phyloP scores from a whole-genome alignment of 2,888 invertebrate genomes.

The Cryptocephalus moraei region DNA sequence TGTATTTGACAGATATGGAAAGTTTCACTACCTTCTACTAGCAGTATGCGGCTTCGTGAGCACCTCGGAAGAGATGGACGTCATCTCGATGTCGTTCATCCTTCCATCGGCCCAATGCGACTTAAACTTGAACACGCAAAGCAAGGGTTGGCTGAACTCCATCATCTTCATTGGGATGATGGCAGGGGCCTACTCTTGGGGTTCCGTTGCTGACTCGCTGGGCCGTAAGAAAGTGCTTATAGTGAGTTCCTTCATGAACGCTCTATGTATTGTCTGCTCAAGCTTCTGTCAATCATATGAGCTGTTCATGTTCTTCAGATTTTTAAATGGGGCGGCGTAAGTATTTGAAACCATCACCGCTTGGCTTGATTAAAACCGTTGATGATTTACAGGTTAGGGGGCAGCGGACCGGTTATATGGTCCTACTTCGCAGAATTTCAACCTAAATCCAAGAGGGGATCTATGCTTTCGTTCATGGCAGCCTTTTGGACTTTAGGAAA shows the following conservation, averaged over 20 bases:
- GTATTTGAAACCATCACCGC: slow-evolving; percentile 34
- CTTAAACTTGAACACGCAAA: slow-evolving; percentile 71
- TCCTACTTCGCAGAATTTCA: slow-evolving; percentile 93
- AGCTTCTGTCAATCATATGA: slow-evolving; percentile 83
- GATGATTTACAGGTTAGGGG: slow-evolving; percentile 55
- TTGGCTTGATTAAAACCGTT: background rate
- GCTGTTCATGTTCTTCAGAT: slow-evolving; percentile 82
- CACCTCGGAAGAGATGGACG: slow-evolving; percentile 93
- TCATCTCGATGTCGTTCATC: slow-evolving; percentile 91
- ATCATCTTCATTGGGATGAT: slow-evolving; percentile 70
- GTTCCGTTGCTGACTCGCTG: slow-evolving; percentile 78
- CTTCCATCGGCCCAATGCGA: slow-evolving; percentile 90
- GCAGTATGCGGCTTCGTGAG: slow-evolving; percentile 89
- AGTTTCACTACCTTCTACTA: slow-evolving; percentile 81
- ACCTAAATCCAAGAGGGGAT: slow-evolving; percentile 80
- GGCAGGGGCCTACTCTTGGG: slow-evolving; percentile 90
- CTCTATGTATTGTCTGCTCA: slow-evolving; percentile 79
- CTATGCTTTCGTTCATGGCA: slow-evolving; percentile 89
- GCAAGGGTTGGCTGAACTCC: slow-evolving; percentile 68
- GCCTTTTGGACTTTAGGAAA: slow-evolving; percentile 94
- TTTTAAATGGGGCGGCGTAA: slow-evolving; percentile 90
- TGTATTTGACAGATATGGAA: slow-evolving; percentile 54
- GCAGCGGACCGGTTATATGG: slow-evolving; percentile 89
- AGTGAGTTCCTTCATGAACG: slow-evolving; percentile 83
- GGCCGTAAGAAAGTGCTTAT: slow-evolving; percentile 83